A percentile compares a stretch with the other conserved stretches of the same genome.
Evolutionary conservation across 2,113 vertebrate genomes (phyloP).

Genomic region (Semicossyphus pulcher): DNA sequence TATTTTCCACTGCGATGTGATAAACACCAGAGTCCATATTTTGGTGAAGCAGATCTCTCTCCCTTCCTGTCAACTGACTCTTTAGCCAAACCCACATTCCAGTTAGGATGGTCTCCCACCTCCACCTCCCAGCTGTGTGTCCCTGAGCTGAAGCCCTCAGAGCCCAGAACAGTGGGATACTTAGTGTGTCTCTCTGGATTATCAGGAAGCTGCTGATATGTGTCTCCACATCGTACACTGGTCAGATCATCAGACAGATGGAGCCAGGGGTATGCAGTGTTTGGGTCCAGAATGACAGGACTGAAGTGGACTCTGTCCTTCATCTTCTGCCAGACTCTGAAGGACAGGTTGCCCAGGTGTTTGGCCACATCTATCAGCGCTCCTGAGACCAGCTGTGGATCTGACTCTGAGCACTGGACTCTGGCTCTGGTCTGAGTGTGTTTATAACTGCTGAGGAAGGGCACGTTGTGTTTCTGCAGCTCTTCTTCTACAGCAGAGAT

Average conservation of each 20-base stretch:
- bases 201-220: constrained; percentile 29
- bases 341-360: constrained; percentile 67
- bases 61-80: constrained; percentile 47
- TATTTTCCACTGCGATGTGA: neutral
- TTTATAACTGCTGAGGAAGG: constrained; percentile 56
- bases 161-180: constrained; percentile 1
- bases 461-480: constrained; percentile 31
- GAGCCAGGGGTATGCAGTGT: constrained; percentile 17
- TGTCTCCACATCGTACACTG: neutral
- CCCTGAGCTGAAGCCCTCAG: constrained; percentile 64
- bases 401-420: constrained; percentile 33
- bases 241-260: constrained; percentile 71
- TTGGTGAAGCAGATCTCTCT: accelerated
- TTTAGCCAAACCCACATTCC: constrained; percentile 38
- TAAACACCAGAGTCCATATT: constrained; percentile 49
- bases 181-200: constrained; percentile 59
- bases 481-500: constrained; percentile 59
- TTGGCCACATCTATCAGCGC: constrained; percentile 56
- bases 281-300: constrained; percentile 69
- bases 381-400: constrained; percentile 52
- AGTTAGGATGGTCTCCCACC: constrained; percentile 42
- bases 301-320: constrained; percentile 40
- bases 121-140: constrained; percentile 67
- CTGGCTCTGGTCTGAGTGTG: constrained; percentile 42
- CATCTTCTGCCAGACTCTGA: constrained; percentile 65